A percentile compares a stretch with the other conserved stretches of the same genome.
Conservation (phyloP, 2,888 invertebrate genomes). For the Orchestes rusci region DNA sequence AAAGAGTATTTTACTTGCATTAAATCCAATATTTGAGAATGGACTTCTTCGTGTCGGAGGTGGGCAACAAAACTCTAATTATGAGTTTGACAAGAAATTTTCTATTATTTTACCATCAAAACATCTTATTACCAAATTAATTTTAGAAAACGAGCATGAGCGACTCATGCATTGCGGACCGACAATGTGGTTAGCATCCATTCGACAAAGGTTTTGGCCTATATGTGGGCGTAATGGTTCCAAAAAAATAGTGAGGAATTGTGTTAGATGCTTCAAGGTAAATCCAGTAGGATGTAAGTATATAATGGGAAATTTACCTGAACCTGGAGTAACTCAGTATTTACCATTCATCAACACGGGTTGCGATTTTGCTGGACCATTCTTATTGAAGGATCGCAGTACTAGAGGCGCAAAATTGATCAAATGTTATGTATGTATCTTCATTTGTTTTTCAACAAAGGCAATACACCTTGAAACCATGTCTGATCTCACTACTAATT, state of each 20-base stretch:
- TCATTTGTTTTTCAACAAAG: constrained; percentile 24
- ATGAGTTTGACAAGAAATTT: not conserved
- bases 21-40: not conserved
- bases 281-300: not conserved
- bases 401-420: not conserved
- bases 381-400: not conserved
- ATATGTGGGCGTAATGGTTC: not conserved
- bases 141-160: not conserved
- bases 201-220: not conserved
- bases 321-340: not conserved
- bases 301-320: not conserved
- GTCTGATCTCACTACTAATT: not conserved
- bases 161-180: not conserved
- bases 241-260: not conserved
- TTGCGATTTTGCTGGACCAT: not conserved
- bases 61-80: not conserved
- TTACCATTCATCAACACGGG: not conserved
- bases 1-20: not conserved
- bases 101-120: not conserved
- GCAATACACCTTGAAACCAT: constrained; percentile 5
- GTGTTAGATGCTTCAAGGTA: not conserved
- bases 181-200: not conserved
- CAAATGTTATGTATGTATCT: constrained; percentile 18
- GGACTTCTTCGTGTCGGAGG: not conserved
- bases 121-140: not conserved